Percentiles rank a stretch among this genome's conserved stretches.
Conservation (phyloP, 2,113 vertebrate species). For the Gasterosteus nipponicus region DNA sequence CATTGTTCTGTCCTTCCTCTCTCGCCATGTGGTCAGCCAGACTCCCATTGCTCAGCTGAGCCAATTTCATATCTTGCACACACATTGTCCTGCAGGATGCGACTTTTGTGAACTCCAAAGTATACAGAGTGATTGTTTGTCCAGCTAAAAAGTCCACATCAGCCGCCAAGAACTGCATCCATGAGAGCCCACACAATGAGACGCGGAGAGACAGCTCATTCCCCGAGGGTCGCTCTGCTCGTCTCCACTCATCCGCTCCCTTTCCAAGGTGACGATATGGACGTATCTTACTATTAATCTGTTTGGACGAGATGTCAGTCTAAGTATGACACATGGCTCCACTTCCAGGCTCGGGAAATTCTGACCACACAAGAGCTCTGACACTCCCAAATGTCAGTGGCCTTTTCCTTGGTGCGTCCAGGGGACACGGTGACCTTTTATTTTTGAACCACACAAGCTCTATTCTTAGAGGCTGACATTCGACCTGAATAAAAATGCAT, state of each 20-base stretch:
- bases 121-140: slow-evolving; percentile 48
- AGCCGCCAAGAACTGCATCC: slow-evolving; percentile 35
- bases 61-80: slow-evolving; percentile 52
- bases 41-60: slow-evolving; percentile 9
- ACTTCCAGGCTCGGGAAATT: slow-evolving; percentile 18
- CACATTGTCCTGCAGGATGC: slow-evolving; percentile 68
- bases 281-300: slow-evolving; percentile 58
- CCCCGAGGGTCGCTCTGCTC: slow-evolving; percentile 40
- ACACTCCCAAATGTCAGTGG: slow-evolving; percentile 42
- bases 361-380: slow-evolving; percentile 27
- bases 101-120: slow-evolving; percentile 60
- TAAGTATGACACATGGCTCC: slow-evolving; percentile 44
- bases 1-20: slow-evolving; percentile 75
- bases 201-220: slow-evolving; percentile 34
- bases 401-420: slow-evolving; percentile 32
- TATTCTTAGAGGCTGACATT: slow-evolving; percentile 57
- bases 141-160: slow-evolving; percentile 36
- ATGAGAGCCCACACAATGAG: slow-evolving; percentile 22
- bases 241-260: slow-evolving; percentile 46
- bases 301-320: slow-evolving; percentile 61
- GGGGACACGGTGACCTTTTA: slow-evolving; percentile 18
- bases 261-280: slow-evolving; percentile 22
- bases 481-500: slow-evolving; percentile 69
- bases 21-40: not conserved
- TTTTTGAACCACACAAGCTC: slow-evolving; percentile 11